These are phyloP conservation scores for Indicator maculatus DNA, from an alignment of 2,113 vertebrate genomes.

Conservation along the genomic window DNA sequence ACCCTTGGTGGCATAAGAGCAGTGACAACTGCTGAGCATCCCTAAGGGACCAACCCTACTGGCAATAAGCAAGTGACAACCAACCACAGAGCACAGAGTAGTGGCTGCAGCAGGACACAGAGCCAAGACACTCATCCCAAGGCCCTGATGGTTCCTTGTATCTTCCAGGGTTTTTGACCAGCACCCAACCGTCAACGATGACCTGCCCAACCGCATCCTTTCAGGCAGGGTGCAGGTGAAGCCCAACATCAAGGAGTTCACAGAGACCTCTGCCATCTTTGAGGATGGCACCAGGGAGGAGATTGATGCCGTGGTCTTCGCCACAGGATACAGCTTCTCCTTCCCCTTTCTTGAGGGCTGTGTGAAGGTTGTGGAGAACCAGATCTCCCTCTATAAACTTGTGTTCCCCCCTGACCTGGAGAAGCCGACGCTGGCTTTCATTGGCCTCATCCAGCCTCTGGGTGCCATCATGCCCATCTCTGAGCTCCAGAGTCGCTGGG, in stretches of 20 bases:
- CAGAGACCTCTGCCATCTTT: slow-evolving; percentile 79
- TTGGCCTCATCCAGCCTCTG: slow-evolving; percentile 81
- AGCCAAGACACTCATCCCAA: not conserved
- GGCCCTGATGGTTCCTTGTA: not conserved
- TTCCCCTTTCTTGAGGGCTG: slow-evolving; percentile 84
- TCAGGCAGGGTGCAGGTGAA: slow-evolving; percentile 83
- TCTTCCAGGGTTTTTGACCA: slow-evolving; percentile 72
- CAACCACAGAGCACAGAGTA: not conserved
- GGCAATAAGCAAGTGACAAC: not conserved
- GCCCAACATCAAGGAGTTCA: slow-evolving; percentile 81
- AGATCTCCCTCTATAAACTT: slow-evolving; percentile 82
- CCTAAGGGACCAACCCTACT: not conserved
- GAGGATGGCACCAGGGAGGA: slow-evolving; percentile 86
- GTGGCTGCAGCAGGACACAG: not conserved
- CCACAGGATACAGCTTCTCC: slow-evolving; percentile 84
- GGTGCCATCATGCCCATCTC: slow-evolving; percentile 86
- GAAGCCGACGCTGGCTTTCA: slow-evolving; percentile 84
- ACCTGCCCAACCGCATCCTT: slow-evolving; percentile 86
- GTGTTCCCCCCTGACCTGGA: slow-evolving; percentile 82
- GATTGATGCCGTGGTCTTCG: slow-evolving; percentile 85
- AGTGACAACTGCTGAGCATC: not conserved
- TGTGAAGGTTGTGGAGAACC: slow-evolving; percentile 73
- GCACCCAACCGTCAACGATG: slow-evolving; percentile 80
- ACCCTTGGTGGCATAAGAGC: not conserved
- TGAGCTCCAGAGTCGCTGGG: slow-evolving; percentile 93